These are phyloP conservation scores for Neodontobutis hainanensis DNA, from an alignment of 2,113 vertebrate genomes.

Conservation along the genomic window DNA sequence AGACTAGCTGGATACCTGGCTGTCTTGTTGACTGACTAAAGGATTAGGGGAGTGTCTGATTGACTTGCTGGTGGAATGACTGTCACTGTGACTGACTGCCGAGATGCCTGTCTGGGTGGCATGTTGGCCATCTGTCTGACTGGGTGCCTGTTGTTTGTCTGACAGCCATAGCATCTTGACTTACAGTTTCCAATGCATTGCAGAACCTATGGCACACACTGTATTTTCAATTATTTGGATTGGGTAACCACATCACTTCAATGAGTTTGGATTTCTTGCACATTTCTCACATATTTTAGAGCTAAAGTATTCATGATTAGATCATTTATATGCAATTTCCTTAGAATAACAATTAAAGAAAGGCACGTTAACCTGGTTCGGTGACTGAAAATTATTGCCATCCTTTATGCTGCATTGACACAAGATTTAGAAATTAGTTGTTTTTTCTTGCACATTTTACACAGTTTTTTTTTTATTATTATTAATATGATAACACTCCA, in stretches of 20 bases:
- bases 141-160: slow-evolving; percentile 21
- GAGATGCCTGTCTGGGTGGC: slow-evolving; percentile 25
- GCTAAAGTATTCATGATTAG: not conserved
- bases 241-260: slow-evolving; percentile 6
- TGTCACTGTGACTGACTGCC: slow-evolving; percentile 45
- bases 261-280: slow-evolving; percentile 14
- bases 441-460: too few species aligned
- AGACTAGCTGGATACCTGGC: slow-evolving; percentile 45
- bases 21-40: slow-evolving; percentile 58
- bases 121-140: slow-evolving; percentile 21
- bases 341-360: too few species aligned
- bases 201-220: not conserved
- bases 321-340: too few species aligned
- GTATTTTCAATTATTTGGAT: not conserved
- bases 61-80: slow-evolving; percentile 50
- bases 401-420: too few species aligned
- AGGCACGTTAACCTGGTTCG: too few species aligned
- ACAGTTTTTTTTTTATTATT: too few species aligned
- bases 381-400: too few species aligned
- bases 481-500: too few species aligned
- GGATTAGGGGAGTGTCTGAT: slow-evolving; percentile 49
- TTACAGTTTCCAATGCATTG: not conserved
- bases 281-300: slow-evolving; percentile 11
- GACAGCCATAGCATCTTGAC: not conserved
- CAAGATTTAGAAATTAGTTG: too few species aligned